Base-by-base conservation (phyloP, 92 coral and sea anemone species). In the Metridium senile region DNA sequence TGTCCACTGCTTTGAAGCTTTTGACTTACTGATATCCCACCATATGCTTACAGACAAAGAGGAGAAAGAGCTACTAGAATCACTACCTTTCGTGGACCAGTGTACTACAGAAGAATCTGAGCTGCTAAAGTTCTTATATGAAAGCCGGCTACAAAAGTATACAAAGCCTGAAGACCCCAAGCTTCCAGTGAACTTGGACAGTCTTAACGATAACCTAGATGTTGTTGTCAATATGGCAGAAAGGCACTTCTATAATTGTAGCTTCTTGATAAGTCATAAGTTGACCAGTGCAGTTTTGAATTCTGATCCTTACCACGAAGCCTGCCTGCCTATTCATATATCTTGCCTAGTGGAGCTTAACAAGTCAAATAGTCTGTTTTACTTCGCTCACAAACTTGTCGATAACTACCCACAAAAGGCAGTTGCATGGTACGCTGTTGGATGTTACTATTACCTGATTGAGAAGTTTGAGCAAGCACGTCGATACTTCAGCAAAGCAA, bases 351-450 rank as follows among this genome's bases (percentile, higher is more conserved):
- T 96, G 16, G 96, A 96, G 76, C 87, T 96, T 34, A 96, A 85
- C 85, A 92, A 96, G 71, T 85, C 93, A 1, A 96, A 96, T 76
- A 97, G 91, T 70, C 88, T 96, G 23, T 96, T 96, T 63, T 90
- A 79, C 66, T 87, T 96, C 21, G 99, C 93, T 23, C 99, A 96
- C 63, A 96, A 96, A 70, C 68, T 96, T 35, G 99, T 96, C 46
- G 99, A 96, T 69, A 92, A 93, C 75, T 96, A 96, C 70, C 99
- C 98, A 11, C 93, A 93, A 39, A 93, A 88, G 81, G 99, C 99
- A 0, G 92, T 96, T 1, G 90, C 99, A 17, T 96, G 99, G 99
- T 96, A 96, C 78, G 99, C 99, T 1, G 99, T 96, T 51, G 99
- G 99, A 4, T 96, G 97, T 39, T 96, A 96, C 65, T 96, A 96